Base-by-base conservation (phyloP, 2,797 vertebrate species). In the Sebastiscus tertius region DNA sequence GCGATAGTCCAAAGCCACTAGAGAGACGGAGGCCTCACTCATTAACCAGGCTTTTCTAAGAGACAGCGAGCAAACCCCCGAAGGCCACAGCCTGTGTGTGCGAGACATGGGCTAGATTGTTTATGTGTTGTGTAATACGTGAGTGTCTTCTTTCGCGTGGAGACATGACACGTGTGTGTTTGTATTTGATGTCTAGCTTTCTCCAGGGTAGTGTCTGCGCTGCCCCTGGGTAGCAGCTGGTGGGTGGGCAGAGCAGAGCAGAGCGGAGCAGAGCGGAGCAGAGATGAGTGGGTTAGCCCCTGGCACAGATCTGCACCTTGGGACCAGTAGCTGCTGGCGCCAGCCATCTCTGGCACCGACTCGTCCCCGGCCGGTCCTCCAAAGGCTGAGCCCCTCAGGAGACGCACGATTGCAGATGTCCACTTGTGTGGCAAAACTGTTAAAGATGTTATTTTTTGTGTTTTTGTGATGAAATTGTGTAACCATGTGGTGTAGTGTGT, bases 261-360 rank as follows among this genome's bases (percentile, higher is more conserved):
- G 84, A 83, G 71, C 72, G 24, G 75, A 72, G 78, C 63, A 20
- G 52, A 71, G 66, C 58, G 6, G 39, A 72, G 86, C 27, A 56
- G 90, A 91, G 88, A 92, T 91, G 88, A 92, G 82, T 92, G 82
- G 81, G 84, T 90, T 92, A 87, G 91, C 91, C 90, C 71, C 87
- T 92, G 93, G 92, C 91, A 91, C 77, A 85, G 69, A 89, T 85
- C 79, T 79, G 87, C 72, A 90, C 89, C 91, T 62, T 36, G 92
- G 93, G 93, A 94, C 86, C 72, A 71, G 65, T 85, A 82, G 88
- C 91, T 88, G 88, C 84, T 87, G 91, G 92, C 92, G 86, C 91
- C 91, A 85, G 89, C 74, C 85, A 55, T 92, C 83, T 89, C 82
- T 93, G 93, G 92, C 91, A 82, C 84, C 76, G 14, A 33, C 77